Base-by-base conservation (phyloP, 2,888 invertebrate species). In the Galerucella nymphaeae region DNA sequence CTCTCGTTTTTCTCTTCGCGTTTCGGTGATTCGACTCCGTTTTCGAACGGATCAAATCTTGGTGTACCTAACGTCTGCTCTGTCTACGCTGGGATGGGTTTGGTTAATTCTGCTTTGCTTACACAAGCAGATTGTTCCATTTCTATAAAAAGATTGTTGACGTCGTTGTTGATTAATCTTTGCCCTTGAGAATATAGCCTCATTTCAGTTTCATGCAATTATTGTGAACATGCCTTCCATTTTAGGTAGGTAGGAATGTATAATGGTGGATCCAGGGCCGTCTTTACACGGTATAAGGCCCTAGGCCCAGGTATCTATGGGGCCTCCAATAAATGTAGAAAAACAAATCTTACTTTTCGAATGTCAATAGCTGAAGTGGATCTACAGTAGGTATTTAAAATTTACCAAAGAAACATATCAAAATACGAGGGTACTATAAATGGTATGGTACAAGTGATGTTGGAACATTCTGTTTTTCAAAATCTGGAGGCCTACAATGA, bases 11-110 rank as follows among this genome's bases (percentile, higher is more conserved):
- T 66, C 42, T 42, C 42, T 42, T 14, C 58, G 23, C 30, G 38
- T 57, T 38, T 14, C 65, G 38, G 13, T 58, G 66, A 66, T 66
- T 58, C 66, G 66, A 66, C 66, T 57, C 66, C 23, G 66, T 66
- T 23, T 30, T 66, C 58, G 20, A 53, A 58, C 66, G 66, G 55
- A 66, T 58, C 58, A 66, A 66, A 38, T 38, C 42, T 38, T 14
- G 55, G 42, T 41, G 41, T 64, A 48, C 23, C 18, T 16, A 20
- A 45, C 48, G n/a, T 18, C 13, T 18, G 38, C n/a, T n/a, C n/a
- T n/a, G n/a, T 65, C 50, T 50, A 50, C 50, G 30, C 38, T 58
- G 58, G 30, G 58, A 38, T 61, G 61, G 41, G 41, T 61, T 61
- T 61, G 61, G 61, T 61, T 11, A 41, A 61, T 61, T 61, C 41